Base-by-base conservation (phyloP, 2,888 invertebrate genomes). In the Leptinotarsa haldemani region DNA sequence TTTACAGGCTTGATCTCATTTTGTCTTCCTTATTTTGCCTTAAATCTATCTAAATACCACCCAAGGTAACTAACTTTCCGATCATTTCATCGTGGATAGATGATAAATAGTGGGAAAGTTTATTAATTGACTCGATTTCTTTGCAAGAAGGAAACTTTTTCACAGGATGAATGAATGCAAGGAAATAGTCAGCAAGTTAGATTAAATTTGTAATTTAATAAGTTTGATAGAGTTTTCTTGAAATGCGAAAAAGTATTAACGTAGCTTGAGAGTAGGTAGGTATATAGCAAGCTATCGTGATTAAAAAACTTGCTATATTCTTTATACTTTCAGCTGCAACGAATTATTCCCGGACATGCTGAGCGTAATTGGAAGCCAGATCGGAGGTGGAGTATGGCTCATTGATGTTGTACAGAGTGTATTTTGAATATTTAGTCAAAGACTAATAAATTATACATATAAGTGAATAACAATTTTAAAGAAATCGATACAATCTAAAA, bases 201-300 rank as follows among this genome's bases (percentile, higher is more conserved):
- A 73, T 73, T 73, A 73, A 73, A 73, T 73, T 70, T 25, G 58
- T 65, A 73, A 69, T 58, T 65, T 69, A 58, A 64, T 61, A 73
- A 70, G 56, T 73, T 73, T 73, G 63, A 70, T 70, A 61, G 66
- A 73, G 69, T 73, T 73, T 73, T 25, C 61, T 65, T 30, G 50
- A 46, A 66, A 63, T 63, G 50, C 67, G 52, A 56, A 50, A 68
- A 68, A 68, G 68, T 68, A 68, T 68, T 56, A 68, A 46, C 68
- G 25, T 56, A 56, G 68, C 67, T 52, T 53, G 61, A 50, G 40
- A 66, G 22, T 58, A 25, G 52, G 66, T 67, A 61, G 52, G 66
- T 67, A 67, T 72, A 63, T 50, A 40, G 67, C 63, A 50, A 72
- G 67, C 61, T 71, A 71, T 64, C 63, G 61, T 72, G 67, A 72